phyloP scores from a whole-genome alignment of 2,888 invertebrate species.

The Chrysodeixis includens region DNA sequence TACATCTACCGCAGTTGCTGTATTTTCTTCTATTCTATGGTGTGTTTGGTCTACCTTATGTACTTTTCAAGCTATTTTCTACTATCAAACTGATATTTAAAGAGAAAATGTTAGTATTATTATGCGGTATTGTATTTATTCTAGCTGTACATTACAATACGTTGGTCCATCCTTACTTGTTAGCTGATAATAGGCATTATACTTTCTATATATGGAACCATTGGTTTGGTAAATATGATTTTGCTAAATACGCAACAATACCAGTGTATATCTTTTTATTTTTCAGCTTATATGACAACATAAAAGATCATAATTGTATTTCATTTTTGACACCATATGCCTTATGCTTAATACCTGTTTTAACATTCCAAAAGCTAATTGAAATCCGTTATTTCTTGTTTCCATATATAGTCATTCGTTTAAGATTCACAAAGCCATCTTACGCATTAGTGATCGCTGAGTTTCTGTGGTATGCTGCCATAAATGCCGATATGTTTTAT shows the following conservation, averaged over 20 bases:
- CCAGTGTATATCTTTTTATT: slow-evolving; percentile 93
- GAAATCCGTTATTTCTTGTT: slow-evolving; percentile 99
- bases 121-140: slow-evolving; percentile 74
- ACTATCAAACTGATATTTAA: slow-evolving; percentile 81
- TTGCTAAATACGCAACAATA: slow-evolving; percentile 91
- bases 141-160: slow-evolving; percentile 92
- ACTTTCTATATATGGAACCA: slow-evolving; percentile 98
- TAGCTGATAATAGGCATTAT: slow-evolving; percentile 99
- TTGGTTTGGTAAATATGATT: slow-evolving; percentile 92
- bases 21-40: slow-evolving; percentile 94
- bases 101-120: slow-evolving; percentile 77
- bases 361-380: slow-evolving; percentile 95
- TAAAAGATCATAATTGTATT: slow-evolving; percentile 84
- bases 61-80: slow-evolving; percentile 82
- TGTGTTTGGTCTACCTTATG: slow-evolving; percentile 91
- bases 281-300: slow-evolving; percentile 88
- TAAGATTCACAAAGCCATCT: slow-evolving; percentile 88
- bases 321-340: slow-evolving; percentile 90
- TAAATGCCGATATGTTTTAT: slow-evolving; percentile 93
- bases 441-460: slow-evolving; percentile 89
- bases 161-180: slow-evolving; percentile 96
- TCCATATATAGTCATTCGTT: slow-evolving; percentile 95
- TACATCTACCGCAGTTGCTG: slow-evolving; percentile 96
- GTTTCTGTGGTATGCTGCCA: slow-evolving; percentile 89
- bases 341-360: slow-evolving; percentile 89